Percentiles rank a stretch among this genome's conserved stretches.
phyloP scores from a whole-genome alignment of 2,888 invertebrate species.

The Falcaria lacertinaria region DNA sequence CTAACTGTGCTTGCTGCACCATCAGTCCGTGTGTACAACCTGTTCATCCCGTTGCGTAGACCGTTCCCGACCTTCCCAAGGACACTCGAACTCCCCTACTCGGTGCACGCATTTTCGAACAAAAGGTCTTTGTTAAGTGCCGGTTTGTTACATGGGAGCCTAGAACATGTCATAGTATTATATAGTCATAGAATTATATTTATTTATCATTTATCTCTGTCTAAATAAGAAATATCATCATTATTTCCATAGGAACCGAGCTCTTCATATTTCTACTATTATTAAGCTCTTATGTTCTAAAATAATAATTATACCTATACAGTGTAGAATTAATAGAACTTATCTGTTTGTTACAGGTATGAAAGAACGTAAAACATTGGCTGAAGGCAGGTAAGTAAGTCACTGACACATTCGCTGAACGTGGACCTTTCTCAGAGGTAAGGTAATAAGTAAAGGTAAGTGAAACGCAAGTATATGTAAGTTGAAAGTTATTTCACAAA shows the following conservation, averaged over 20 bases:
- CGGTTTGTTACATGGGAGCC: too few species aligned
- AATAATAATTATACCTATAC: too few species aligned
- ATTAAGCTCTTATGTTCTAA: too few species aligned
- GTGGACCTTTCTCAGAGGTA: slow-evolving; percentile 12
- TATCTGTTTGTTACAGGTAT: slow-evolving; percentile 21
- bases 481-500: background rate
- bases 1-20: slow-evolving; percentile 71
- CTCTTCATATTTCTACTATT: too few species aligned
- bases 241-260: too few species aligned
- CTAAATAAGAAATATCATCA: too few species aligned
- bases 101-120: background rate
- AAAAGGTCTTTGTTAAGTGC: too few species aligned
- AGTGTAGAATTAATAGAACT: background rate
- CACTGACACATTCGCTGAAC: slow-evolving; percentile 9
- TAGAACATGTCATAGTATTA: too few species aligned
- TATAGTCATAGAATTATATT: too few species aligned
- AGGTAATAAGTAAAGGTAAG: slow-evolving; percentile 1
- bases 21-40: slow-evolving; percentile 54
- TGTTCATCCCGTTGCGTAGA: slow-evolving; percentile 66
- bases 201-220: too few species aligned
- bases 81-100: slow-evolving; percentile 19
- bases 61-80: slow-evolving; percentile 38
- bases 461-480: background rate
- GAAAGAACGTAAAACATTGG: background rate
- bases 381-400: background rate